Evolutionary conservation across 2,888 invertebrate genomes (phyloP).

Genomic region (Drosophila emarginata): DNA sequence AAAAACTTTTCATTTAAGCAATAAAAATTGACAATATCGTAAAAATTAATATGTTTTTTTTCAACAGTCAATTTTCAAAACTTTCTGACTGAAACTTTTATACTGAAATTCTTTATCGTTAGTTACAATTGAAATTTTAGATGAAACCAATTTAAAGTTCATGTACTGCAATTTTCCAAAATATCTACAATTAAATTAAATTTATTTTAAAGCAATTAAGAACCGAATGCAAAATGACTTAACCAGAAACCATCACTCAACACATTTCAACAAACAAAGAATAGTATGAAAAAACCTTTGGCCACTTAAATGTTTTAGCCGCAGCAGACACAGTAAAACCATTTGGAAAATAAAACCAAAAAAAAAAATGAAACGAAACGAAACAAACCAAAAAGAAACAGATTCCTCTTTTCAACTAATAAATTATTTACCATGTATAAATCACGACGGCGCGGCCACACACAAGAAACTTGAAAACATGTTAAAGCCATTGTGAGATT

Average conservation of each 20-base stretch:
- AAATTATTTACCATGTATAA: slow-evolving; percentile 71
- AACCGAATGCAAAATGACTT: neutral
- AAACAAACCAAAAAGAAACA: slow-evolving; percentile 13
- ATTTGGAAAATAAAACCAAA: slow-evolving; percentile 25
- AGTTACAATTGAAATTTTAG: neutral
- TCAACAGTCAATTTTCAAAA: too few species aligned
- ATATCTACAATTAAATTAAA: neutral
- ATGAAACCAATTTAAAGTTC: too few species aligned
- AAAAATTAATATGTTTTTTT: too few species aligned
- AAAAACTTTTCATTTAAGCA: too few species aligned
- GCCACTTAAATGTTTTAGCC: slow-evolving; percentile 36
- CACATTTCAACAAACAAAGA: neutral
- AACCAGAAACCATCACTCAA: slow-evolving; percentile 1
- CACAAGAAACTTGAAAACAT: slow-evolving; percentile 59
- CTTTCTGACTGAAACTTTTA: too few species aligned
- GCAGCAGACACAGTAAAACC: slow-evolving; percentile 34
- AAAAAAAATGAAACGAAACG: slow-evolving; percentile 5
- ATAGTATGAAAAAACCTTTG: slow-evolving; percentile 8
- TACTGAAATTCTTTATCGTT: too few species aligned
- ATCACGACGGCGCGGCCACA: slow-evolving; percentile 45
- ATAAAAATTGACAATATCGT: too few species aligned
- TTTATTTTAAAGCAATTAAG: neutral
- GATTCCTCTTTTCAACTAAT: slow-evolving; percentile 38
- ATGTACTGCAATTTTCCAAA: neutral
- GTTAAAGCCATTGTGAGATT: slow-evolving; percentile 72